Base-by-base conservation (phyloP, 1,140 invertebrate genomes). In the Oryctes rhinoceros region DNA sequence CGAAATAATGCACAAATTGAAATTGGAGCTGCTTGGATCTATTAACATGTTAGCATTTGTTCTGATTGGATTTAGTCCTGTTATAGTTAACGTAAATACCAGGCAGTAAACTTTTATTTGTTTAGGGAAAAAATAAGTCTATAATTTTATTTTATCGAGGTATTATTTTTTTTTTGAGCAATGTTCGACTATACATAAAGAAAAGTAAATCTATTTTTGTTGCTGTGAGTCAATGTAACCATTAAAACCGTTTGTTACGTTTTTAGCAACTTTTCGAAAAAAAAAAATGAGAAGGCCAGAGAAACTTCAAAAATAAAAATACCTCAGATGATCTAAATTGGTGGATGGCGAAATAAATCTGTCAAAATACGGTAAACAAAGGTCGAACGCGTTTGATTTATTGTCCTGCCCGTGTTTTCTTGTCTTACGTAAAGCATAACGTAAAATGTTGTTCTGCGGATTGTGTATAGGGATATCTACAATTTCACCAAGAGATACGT, bases 241-340 rank as follows among this genome's bases (percentile, higher is more conserved):
- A 18, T 59, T 59, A 59, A 59, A 59, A 59, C 15, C 15, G 53
- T 59, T 44, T 18, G 53, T n/a, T n/a, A 53, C 49, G n/a, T 59
- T 18, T 59, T 59, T 59, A 18, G 53, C 18, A 59, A 59, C 15
- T 59, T 59, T 59, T 59, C 53, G 18, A 59, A 59, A 44, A 44
- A 44, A 30, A 30, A 30, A 30, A 30, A 7, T 44, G 39, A 44
- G 39, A 44, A 59, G n/a, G 53, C 20, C 15, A n/a, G 53, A 18
- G 18, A 59, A 59, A 59, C 53, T 59, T 59, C 53, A 59, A 59
- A 59, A 59, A 59, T 59, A 59, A 59, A 59, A 59, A 59, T 59
- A 59, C 18, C 53, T 59, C 5, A n/a, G 53, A 59, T 59, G 53
- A 59, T 59, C 53, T 59, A 59, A 59, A 59, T 59, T 15, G 53